phyloP scores from a whole-genome alignment of 2,797 vertebrate species.

The Channallabes apus region DNA sequence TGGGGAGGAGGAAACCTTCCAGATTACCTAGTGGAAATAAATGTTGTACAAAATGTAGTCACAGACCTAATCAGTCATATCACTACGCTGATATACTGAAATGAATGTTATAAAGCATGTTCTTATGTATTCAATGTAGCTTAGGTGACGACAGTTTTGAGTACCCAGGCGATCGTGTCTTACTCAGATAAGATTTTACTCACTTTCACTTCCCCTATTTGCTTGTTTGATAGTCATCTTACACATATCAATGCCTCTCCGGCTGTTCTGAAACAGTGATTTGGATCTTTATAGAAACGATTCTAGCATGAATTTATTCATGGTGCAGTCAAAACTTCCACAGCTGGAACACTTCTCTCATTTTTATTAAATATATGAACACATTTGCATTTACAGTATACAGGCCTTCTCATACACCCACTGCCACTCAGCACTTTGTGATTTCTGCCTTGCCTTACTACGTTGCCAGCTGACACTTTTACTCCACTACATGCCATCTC shows the following conservation, averaged over 20 bases:
- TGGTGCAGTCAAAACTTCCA: constrained; percentile 38
- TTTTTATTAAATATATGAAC: constrained; percentile 11
- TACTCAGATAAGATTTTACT: background rate
- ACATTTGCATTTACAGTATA: constrained; percentile 6
- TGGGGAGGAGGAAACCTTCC: no score
- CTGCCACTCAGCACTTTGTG: background rate
- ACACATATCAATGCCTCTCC: background rate
- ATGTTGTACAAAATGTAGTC: background rate
- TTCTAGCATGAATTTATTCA: constrained; percentile 26
- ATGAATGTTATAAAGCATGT: background rate
- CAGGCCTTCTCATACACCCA: background rate
- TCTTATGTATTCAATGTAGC: background rate
- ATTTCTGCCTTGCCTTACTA: constrained; percentile 1
- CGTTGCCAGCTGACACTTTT: constrained; percentile 20
- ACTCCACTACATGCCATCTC: constrained; percentile 23
- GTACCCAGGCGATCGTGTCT: no score
- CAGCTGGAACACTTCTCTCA: constrained; percentile 35
- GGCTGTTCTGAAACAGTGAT: background rate
- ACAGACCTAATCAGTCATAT: background rate
- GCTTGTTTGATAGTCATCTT: background rate
- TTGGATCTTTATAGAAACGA: background rate
- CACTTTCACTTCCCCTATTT: no score
- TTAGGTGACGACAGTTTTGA: background rate
- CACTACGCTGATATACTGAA: background rate
- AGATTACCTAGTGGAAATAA: no score